Evolutionary conservation across 2,888 invertebrate genomes (phyloP).

Genomic region (Coecobrya sp.): DNA sequence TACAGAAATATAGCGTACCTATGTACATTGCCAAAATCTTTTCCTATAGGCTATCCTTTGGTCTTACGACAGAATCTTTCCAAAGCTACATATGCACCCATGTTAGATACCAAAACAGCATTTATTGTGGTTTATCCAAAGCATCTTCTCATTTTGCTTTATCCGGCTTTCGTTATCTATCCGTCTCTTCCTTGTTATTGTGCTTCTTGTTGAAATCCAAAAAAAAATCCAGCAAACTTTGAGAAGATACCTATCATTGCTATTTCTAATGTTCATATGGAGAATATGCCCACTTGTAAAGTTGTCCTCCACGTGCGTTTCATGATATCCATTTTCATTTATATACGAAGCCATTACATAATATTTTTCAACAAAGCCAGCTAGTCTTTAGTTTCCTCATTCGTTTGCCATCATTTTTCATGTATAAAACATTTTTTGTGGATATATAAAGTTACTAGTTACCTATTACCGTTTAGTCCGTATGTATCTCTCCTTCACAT

Average conservation of each 20-base stretch:
- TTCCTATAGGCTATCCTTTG: not conserved
- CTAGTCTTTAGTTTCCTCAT: constrained; percentile 8
- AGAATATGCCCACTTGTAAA: not conserved
- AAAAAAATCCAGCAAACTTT: not conserved
- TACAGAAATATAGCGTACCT: not conserved
- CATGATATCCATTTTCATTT: not conserved
- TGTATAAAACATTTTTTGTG: constrained; percentile 43
- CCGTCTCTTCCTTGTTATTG: constrained; percentile 23
- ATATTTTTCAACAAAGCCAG: not conserved
- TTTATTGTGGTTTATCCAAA: constrained; percentile 42
- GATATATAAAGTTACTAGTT: not conserved
- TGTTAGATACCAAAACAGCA: not conserved
- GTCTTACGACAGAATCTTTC: not conserved
- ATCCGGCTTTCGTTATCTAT: constrained; percentile 41
- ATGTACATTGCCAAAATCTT: not conserved
- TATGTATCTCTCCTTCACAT: not conserved
- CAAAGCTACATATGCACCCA: not conserved
- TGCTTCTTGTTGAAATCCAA: constrained; percentile 7
- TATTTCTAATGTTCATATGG: not conserved
- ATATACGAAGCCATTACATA: not conserved
- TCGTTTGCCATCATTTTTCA: constrained; percentile 23
- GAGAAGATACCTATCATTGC: not conserved
- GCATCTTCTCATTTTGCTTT: constrained; percentile 36
- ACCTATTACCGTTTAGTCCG: not conserved
- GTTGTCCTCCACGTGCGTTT: not conserved